A percentile compares a stretch with the other conserved stretches of the same genome.
Evolutionary conservation across 1,140 invertebrate genomes (phyloP).

Genomic region (Asobara japonica): DNA sequence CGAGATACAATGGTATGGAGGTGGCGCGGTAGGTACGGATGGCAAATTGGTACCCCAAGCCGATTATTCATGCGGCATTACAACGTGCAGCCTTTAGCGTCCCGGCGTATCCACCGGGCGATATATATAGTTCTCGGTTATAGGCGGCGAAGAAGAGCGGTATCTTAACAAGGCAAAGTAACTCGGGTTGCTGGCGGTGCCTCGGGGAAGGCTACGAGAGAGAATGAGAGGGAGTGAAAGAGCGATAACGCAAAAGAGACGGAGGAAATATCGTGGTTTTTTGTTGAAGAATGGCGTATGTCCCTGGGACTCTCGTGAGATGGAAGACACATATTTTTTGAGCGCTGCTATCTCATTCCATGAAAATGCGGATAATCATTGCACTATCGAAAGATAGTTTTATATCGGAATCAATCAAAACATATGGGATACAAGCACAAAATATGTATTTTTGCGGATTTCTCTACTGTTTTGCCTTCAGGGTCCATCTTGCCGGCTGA

Average conservation of each 20-base stretch:
- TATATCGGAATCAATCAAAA: too few relatives aligned
- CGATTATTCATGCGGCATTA: constrained; percentile 7
- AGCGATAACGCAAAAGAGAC: not conserved
- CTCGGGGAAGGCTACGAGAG: not conserved
- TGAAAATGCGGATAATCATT: too few relatives aligned
- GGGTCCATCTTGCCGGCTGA: too few relatives aligned
- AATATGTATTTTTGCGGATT: too few relatives aligned
- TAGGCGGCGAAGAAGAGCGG: constrained; percentile 3
- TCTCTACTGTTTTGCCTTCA: too few relatives aligned
- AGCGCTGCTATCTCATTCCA: too few relatives aligned
- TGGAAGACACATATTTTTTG: not conserved
- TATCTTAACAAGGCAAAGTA: constrained; percentile 11
- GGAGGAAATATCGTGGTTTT: not conserved
- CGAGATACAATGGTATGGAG: not conserved
- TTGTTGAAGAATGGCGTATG: too few relatives aligned
- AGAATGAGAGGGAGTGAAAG: not conserved
- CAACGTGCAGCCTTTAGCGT: not conserved
- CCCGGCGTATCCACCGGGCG: not conserved
- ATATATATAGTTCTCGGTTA: not conserved
- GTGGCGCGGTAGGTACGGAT: not conserved
- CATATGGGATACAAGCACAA: too few relatives aligned
- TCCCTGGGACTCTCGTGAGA: not conserved
- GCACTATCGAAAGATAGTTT: too few relatives aligned
- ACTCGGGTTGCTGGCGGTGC: not conserved
- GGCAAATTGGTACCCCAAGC: not conserved